Conservation (phyloP, 1,140 invertebrate genomes). For the Trypoxylus dichotomus region DNA sequence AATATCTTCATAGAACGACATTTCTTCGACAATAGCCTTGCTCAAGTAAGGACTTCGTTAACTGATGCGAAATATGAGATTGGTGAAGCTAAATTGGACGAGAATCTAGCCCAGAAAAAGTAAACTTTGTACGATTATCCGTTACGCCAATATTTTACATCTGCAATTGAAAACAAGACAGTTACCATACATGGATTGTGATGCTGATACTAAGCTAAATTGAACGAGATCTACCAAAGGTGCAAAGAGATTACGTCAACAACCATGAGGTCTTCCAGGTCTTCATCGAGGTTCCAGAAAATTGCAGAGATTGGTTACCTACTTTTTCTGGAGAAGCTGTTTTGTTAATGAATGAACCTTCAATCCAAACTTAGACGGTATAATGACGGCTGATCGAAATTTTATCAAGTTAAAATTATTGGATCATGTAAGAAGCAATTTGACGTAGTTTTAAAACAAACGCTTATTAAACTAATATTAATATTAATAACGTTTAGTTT, state of each 20-base stretch:
- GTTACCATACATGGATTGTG: constrained; percentile 74
- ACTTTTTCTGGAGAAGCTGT: constrained; percentile 69
- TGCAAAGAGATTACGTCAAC: constrained; percentile 72
- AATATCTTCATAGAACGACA: constrained; percentile 83
- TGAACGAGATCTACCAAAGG: constrained; percentile 68
- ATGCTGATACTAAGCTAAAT: constrained; percentile 70
- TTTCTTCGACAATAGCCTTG: constrained; percentile 87
- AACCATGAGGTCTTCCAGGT: constrained; percentile 88
- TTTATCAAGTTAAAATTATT: constrained; percentile 68
- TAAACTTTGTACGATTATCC: constrained; percentile 74
- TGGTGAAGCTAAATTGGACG: constrained; percentile 67
- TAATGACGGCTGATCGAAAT: constrained; percentile 74
- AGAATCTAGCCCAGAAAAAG: constrained; percentile 84
- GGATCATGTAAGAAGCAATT: constrained; percentile 71
- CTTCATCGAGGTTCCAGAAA: constrained; percentile 76
- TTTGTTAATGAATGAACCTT: constrained; percentile 66
- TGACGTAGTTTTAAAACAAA: constrained; percentile 74
- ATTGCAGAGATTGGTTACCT: constrained; percentile 73
- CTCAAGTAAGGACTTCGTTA: constrained; percentile 81
- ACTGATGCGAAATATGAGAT: constrained; percentile 71
- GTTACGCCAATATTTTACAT: constrained; percentile 81
- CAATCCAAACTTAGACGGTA: constrained; percentile 73
- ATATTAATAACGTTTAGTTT: too few relatives aligned
- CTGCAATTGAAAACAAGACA: constrained; percentile 73
- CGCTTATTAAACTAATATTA: too few relatives aligned